Conservation (phyloP, 2,888 invertebrate genomes). For the Epirrhoe tristata region DNA sequence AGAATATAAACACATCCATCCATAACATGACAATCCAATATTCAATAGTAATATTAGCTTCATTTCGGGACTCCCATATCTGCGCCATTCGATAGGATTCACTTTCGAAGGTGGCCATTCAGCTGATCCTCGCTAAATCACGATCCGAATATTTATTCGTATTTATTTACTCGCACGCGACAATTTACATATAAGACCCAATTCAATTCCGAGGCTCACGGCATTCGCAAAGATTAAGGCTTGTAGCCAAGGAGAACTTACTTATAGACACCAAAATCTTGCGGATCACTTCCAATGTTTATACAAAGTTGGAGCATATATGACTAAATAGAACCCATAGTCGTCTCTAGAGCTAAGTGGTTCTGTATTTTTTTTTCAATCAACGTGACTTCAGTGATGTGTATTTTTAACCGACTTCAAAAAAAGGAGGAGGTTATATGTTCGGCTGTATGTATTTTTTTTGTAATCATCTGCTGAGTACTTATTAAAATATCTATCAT, state of each 20-base stretch:
- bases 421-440: too few relatives aligned
- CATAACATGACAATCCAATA: neutral
- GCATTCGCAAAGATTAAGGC: constrained; percentile 79
- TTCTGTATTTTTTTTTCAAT: too few relatives aligned
- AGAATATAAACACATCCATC: neutral
- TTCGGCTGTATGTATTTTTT: too few relatives aligned
- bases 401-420: too few relatives aligned
- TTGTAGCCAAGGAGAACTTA: constrained; percentile 21
- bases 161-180: constrained; percentile 82
- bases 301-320: neutral
- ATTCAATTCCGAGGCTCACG: constrained; percentile 81
- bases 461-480: too few relatives aligned
- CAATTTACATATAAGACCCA: constrained; percentile 82
- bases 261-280: constrained; percentile 1
- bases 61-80: constrained; percentile 11
- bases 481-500: too few relatives aligned
- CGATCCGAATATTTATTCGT: constrained; percentile 77
- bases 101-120: constrained; percentile 34
- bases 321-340: too few relatives aligned
- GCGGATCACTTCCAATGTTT: neutral
- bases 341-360: too few relatives aligned
- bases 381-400: too few relatives aligned
- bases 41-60: neutral
- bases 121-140: constrained; percentile 72
- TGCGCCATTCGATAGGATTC: constrained; percentile 12